Percentiles rank a stretch among this genome's conserved stretches.
Evolutionary conservation across 1,140 invertebrate species (phyloP).

Genomic region (Pollicipes pollicipes): DNA sequence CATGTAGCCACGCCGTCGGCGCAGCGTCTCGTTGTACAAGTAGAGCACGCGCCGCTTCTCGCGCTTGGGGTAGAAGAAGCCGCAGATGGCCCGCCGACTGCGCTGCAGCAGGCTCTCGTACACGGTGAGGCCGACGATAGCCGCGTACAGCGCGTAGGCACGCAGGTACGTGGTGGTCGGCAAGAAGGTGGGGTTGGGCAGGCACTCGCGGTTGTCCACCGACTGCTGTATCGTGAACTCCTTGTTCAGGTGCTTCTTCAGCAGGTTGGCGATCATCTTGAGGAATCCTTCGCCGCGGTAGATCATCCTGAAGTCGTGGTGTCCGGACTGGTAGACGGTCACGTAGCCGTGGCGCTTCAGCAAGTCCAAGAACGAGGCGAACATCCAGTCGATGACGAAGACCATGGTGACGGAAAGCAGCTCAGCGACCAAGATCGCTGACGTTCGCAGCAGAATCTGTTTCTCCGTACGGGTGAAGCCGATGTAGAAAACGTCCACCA

Average conservation of each 20-base stretch:
- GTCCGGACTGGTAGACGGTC: background rate
- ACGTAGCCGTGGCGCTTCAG: background rate
- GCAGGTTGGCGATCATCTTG: background rate
- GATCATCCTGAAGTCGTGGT: background rate
- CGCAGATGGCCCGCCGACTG: background rate
- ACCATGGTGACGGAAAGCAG: background rate
- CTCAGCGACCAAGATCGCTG: background rate
- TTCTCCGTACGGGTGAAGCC: background rate
- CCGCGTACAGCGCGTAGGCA: background rate
- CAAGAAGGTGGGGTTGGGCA: background rate
- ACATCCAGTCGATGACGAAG: background rate
- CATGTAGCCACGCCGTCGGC: background rate
- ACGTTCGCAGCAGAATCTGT: background rate
- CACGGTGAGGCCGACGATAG: background rate
- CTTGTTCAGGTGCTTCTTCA: background rate
- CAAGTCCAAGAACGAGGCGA: background rate
- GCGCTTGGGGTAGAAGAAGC: background rate
- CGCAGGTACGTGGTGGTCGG: background rate
- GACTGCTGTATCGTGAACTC: background rate
- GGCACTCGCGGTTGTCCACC: background rate
- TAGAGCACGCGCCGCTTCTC: conserved; percentile 1
- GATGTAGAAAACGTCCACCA: background rate
- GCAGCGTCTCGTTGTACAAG: background rate
- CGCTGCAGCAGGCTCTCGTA: background rate
- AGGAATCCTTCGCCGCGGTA: background rate